Conservation (phyloP, 2,113 vertebrate species). For the Cettia cetti region DNA sequence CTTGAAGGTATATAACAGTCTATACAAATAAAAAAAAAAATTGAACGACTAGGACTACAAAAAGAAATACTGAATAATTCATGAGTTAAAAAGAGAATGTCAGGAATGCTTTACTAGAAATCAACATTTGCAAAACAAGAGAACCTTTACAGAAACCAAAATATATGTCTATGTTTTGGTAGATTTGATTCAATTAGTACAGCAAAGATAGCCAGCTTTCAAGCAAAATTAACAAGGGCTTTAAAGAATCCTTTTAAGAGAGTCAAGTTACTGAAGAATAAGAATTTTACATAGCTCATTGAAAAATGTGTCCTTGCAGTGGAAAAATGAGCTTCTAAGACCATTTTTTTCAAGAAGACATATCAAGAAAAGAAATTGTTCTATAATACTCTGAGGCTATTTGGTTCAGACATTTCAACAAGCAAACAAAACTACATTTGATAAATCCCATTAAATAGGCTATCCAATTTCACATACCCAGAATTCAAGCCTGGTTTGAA, state of each 20-base stretch:
- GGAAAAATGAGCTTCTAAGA: not conserved
- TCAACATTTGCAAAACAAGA: not conserved
- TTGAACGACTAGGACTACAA: not conserved
- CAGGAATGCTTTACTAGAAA: slow-evolving; percentile 10
- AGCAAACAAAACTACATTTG: not conserved
- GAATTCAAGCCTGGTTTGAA: not conserved
- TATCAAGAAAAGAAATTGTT: not conserved
- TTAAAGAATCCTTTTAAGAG: not conserved
- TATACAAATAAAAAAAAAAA: not conserved
- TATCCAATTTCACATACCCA: not conserved
- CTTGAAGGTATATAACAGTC: not conserved
- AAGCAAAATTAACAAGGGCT: not conserved
- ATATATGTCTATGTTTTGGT: not conserved
- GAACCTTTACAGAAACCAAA: not conserved
- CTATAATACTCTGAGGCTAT: not conserved
- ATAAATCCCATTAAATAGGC: not conserved
- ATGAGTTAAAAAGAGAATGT: not conserved
- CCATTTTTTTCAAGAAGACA: not conserved
- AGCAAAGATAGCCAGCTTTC: not conserved
- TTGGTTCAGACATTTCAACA: not conserved
- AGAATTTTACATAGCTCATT: not conserved
- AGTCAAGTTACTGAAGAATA: not conserved
- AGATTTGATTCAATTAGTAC: not conserved
- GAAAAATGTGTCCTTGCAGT: not conserved
- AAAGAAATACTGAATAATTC: slow-evolving; percentile 15